Evolutionary conservation across 1,140 invertebrate genomes (phyloP).

Genomic region (Yoshiicerus persimilis): DNA sequence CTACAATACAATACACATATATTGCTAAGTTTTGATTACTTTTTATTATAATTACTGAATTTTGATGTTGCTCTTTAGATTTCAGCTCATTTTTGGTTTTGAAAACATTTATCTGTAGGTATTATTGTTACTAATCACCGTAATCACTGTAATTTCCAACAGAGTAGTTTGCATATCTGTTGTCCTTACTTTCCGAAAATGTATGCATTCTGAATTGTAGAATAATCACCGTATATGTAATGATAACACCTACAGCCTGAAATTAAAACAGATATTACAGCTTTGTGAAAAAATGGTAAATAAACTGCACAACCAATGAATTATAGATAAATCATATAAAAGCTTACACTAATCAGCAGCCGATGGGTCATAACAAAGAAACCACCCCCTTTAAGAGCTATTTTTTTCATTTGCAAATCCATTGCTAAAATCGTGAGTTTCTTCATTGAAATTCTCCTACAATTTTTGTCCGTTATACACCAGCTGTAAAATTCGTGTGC

Average conservation of each 20-base stretch:
- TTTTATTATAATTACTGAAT: too few species aligned
- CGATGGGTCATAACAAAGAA: not conserved
- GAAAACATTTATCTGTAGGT: too few species aligned
- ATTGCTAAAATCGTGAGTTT: not conserved
- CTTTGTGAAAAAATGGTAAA: too few species aligned
- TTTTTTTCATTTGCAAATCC: conserved; percentile 11
- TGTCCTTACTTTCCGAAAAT: not conserved
- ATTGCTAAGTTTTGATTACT: too few species aligned
- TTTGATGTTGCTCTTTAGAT: too few species aligned
- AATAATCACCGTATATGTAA: conserved; percentile 7
- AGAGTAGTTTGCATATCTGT: too few species aligned
- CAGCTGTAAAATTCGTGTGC: not conserved
- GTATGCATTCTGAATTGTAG: conserved; percentile 1
- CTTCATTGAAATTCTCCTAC: not conserved
- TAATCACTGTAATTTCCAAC: too few species aligned
- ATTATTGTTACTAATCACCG: too few species aligned
- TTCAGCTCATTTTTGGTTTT: too few species aligned
- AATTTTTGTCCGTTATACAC: not conserved
- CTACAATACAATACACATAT: too few species aligned
- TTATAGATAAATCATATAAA: not conserved
- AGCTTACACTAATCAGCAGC: not conserved
- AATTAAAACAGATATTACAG: too few species aligned
- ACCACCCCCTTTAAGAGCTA: conserved; percentile 2
- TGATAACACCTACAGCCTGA: not conserved
- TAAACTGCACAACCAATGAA: too few species aligned